Conservation (phyloP, 53 echinoderm and acorn worm genomes). For the Crossaster papposus region DNA sequence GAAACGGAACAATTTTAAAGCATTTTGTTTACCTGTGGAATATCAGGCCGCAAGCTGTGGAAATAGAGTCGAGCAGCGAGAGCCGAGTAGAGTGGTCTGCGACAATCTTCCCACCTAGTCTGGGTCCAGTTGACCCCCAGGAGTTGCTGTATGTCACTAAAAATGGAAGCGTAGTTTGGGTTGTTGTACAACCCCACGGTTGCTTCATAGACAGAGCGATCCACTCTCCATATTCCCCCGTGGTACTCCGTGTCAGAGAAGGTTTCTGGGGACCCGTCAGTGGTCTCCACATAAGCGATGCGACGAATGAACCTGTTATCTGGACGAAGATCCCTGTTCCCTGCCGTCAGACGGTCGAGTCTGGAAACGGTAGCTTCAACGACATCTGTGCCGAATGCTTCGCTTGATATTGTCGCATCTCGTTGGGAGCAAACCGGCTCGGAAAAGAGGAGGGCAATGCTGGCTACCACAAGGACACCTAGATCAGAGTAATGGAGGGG, state of each 20-base stretch:
- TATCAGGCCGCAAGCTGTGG: background rate
- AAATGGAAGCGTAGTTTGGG: background rate
- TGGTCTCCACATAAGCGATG: background rate
- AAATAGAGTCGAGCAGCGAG: slow-evolving; percentile 3
- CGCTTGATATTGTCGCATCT: background rate
- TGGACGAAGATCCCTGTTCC: background rate
- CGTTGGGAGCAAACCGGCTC: background rate
- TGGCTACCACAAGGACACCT: background rate
- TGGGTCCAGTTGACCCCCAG: background rate
- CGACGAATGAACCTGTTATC: background rate
- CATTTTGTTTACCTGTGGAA: background rate
- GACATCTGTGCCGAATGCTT: background rate
- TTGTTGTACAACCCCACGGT: background rate
- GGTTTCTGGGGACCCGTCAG: background rate
- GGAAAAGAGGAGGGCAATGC: background rate
- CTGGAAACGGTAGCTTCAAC: background rate
- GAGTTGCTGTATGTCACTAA: background rate
- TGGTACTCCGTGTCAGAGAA: background rate
- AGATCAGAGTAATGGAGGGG: too few relatives aligned
- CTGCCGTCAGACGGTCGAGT: background rate
- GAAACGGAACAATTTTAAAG: background rate
- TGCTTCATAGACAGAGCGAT: background rate
- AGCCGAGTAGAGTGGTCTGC: slow-evolving; percentile 3
- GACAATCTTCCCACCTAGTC: background rate
- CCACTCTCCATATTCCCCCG: slow-evolving; percentile 18